Conservation (phyloP, 2,113 vertebrate species). For the Hiodon alosoides region DNA sequence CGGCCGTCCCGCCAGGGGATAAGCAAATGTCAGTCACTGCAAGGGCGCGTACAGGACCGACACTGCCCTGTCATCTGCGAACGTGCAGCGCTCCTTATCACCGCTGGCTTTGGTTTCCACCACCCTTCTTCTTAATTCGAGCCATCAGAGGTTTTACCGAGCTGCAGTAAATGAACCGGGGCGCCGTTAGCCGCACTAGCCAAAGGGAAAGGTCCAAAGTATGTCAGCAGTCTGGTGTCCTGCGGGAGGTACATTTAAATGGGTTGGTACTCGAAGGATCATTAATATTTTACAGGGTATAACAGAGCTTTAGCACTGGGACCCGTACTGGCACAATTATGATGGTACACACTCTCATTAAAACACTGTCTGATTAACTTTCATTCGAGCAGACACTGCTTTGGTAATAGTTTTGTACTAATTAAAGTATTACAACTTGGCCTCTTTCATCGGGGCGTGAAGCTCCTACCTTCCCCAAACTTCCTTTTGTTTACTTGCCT, state of each 20-base stretch:
- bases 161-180: too few relatives aligned
- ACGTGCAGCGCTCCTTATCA: too few relatives aligned
- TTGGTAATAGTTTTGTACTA: constrained; percentile 47
- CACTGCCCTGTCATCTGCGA: too few relatives aligned
- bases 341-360: constrained; percentile 82
- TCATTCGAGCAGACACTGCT: constrained; percentile 56
- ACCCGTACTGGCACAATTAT: constrained; percentile 72
- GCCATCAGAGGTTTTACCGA: too few relatives aligned
- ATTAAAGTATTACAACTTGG: constrained; percentile 47
- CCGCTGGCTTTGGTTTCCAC: too few relatives aligned
- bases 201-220: constrained; percentile 13
- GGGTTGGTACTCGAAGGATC: constrained; percentile 70
- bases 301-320: constrained; percentile 80
- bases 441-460: constrained; percentile 39
- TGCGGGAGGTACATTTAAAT: constrained; percentile 74
- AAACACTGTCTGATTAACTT: constrained; percentile 79
- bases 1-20: too few relatives aligned
- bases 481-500: constrained; percentile 39
- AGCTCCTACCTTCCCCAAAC: constrained; percentile 29
- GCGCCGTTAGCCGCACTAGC: background rate
- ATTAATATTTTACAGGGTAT: constrained; percentile 88
- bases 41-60: too few relatives aligned
- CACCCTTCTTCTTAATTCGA: too few relatives aligned
- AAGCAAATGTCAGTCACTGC: too few relatives aligned
- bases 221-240: constrained; percentile 44